Conservation (phyloP, 1,140 invertebrate species). For the Drosophila eugracilis region DNA sequence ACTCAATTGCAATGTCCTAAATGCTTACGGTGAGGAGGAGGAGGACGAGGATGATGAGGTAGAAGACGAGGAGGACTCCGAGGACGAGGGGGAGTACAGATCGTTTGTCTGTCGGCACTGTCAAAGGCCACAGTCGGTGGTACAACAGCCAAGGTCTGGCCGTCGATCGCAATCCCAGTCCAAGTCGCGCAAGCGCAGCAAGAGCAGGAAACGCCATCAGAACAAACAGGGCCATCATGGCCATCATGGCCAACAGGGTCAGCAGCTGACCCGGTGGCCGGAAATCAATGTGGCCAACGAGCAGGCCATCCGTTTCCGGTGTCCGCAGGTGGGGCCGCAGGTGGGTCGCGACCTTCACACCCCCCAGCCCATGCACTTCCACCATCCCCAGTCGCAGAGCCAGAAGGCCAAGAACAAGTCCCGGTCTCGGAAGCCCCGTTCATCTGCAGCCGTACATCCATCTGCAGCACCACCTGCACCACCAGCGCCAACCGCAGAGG, state of each 20-base stretch:
- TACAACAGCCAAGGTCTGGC: constrained; percentile 36
- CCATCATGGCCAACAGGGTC: background rate
- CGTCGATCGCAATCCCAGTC: constrained; percentile 25
- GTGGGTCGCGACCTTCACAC: constrained; percentile 70
- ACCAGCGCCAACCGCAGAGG: constrained; percentile 9
- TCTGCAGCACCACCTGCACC: background rate
- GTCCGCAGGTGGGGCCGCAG: constrained; percentile 80
- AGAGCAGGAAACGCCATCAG: constrained; percentile 52
- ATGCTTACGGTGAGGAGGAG: constrained; percentile 5
- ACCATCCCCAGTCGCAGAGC: constrained; percentile 70
- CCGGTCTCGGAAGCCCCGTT: constrained; percentile 3
- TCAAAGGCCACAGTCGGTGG: constrained; percentile 61
- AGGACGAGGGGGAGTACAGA: constrained; percentile 12
- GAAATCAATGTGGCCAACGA: constrained; percentile 73
- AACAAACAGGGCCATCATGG: background rate
- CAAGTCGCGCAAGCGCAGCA: constrained; percentile 52
- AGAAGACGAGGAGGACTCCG: constrained; percentile 2
- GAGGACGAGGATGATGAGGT: background rate
- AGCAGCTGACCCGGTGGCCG: constrained; percentile 44
- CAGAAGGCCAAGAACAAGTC: constrained; percentile 12
- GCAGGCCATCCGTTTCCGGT: constrained; percentile 79
- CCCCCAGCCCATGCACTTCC: constrained; percentile 76
- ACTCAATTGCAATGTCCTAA: constrained; percentile 35
- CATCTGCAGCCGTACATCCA: background rate
- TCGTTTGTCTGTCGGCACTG: constrained; percentile 68